Evolutionary conservation across 1,140 invertebrate species (phyloP), one percentile per base, ranked within the genome.

Genomic region (Formica selysi): DNA sequence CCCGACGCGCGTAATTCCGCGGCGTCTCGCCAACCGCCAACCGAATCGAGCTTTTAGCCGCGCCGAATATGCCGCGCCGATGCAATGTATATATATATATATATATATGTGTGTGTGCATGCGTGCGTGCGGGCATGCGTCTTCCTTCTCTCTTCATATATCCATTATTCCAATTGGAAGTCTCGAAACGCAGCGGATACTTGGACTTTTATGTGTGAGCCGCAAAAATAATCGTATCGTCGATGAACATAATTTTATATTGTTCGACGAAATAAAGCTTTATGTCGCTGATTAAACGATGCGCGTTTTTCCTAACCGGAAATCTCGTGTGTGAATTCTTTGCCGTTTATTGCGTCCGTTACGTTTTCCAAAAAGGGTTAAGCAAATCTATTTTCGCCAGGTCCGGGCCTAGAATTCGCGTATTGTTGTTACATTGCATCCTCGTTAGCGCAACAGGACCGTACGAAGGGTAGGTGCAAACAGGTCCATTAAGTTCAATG

Each of bases 1-100:
- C 89, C 92, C 92, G 86, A 91, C 90, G 48, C 48, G 48, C 48
- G 90, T 90, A 91, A 92, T 91, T 92, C 91, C 89, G 62, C 65
- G 90, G 85, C 86, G 90, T 91, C 89, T 89, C 86, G 85, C 90
- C 86, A 73, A 86, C 26, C 86, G 85, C 44, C 79, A 41, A 85
- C 44, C 79, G 48, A 85, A 51, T 41, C 44, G 84, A 61, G 76
- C 29, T 26, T 85, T 32, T n/a, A n/a, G n/a, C n/a, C n/a, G n/a
- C n/a, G n/a, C 44, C 79, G 48, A 22, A 22, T 22, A 22, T 22
- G 22, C 22, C 41, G 65, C 65, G 38, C 38, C 38, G 41, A 3
- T 29, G 29, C 51, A 36, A 59, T n/a, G 65, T 8, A 7, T 16
- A 36, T 51, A 48, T 19, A 51, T 32, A 51, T 19, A n/a, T 16